These are phyloP conservation scores for Pedetes capensis DNA, from an alignment of 2,113 vertebrate genomes.

Conservation along the genomic window DNA sequence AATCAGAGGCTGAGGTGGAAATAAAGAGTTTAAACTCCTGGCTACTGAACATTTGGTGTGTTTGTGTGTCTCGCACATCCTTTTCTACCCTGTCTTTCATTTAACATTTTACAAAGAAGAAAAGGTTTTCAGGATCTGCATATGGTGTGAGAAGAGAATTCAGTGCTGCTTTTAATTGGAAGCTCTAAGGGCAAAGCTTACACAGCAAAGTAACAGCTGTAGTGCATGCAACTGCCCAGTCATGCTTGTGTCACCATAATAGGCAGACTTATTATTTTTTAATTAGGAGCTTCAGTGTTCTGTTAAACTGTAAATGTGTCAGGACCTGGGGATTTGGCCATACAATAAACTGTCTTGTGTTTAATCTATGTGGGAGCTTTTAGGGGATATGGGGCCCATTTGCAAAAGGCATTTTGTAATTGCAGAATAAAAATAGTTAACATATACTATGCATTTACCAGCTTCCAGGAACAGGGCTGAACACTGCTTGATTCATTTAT, in stretches of 20 bases:
- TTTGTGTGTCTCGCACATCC: background rate
- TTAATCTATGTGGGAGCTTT: slow-evolving; percentile 54
- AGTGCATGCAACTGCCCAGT: background rate
- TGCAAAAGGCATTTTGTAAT: slow-evolving; percentile 43
- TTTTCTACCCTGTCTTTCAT: slow-evolving; percentile 10
- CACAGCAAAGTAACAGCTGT: slow-evolving; percentile 40
- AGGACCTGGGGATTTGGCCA: slow-evolving; percentile 66
- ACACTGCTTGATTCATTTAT: slow-evolving; percentile 24
- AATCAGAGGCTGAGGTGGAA: background rate
- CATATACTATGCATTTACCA: background rate
- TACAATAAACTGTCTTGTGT: slow-evolving; percentile 44
- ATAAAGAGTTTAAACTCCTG: background rate
- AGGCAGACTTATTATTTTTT: slow-evolving; percentile 70
- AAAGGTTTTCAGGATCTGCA: slow-evolving; percentile 57
- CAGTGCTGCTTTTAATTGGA: slow-evolving; percentile 50
- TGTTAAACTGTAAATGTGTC: slow-evolving; percentile 63
- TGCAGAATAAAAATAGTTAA: slow-evolving; percentile 44
- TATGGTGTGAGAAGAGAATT: slow-evolving; percentile 23
- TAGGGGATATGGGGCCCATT: slow-evolving; percentile 33
- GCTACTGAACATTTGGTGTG: background rate
- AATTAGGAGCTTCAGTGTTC: slow-evolving; percentile 71
- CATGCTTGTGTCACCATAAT: slow-evolving; percentile 49
- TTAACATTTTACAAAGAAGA: slow-evolving; percentile 48
- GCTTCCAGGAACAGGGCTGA: background rate
- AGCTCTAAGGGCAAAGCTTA: slow-evolving; percentile 48